Evolutionary conservation across 1,140 invertebrate species (phyloP), one percentile per base, ranked within the genome.

Genomic region (Pteromalus puparum): DNA sequence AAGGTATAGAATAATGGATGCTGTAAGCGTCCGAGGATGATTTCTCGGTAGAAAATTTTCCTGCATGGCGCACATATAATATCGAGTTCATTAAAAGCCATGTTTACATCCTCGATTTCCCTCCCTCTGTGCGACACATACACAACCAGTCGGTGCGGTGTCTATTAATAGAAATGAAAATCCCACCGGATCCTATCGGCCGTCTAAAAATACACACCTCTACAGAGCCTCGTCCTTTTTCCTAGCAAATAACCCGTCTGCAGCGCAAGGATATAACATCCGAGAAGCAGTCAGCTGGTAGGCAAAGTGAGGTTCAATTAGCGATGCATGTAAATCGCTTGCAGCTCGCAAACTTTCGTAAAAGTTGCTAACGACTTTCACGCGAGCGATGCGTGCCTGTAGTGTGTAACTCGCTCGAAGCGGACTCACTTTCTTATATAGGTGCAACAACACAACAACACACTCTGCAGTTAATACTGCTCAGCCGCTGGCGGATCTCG

Each of bases 321-420:
- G 68, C 42, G 42, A 42, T 15, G 72, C 72, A 74, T 74, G 72
- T 30, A 74, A 74, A 74, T 38, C 15, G 18, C 12, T 3, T 18
- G 7, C 24, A n/a, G 24, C 67, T 70, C 67, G 26, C n/a, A n/a
- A 30, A 38, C 28, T 75, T 75, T 42, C 38, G 73, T 48, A 75
- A 75, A 75, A 75, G 73, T 75, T 42, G 70, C 53, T 76, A 82
- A 82, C 81, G 73, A 82, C 81, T 76, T 82, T 82, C 81, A 82
- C 73, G 38, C 53, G 72, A 13, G 26, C 70, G 72, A 74, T 82
- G 73, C 70, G 80, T 81, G 38, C 28, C 46, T 38, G 65, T 7
- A 65, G 74, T 26, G 34, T n/a, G 67, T 61, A 61, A 61, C 53
- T 61, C 53, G 53, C 21, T 61, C 53, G 34, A 34, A 34, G 34